Percentiles rank a stretch among this genome's conserved stretches.
These are phyloP conservation scores for Tangara arthus DNA, from an alignment of 2,797 vertebrate genomes.

Conservation along the genomic window DNA sequence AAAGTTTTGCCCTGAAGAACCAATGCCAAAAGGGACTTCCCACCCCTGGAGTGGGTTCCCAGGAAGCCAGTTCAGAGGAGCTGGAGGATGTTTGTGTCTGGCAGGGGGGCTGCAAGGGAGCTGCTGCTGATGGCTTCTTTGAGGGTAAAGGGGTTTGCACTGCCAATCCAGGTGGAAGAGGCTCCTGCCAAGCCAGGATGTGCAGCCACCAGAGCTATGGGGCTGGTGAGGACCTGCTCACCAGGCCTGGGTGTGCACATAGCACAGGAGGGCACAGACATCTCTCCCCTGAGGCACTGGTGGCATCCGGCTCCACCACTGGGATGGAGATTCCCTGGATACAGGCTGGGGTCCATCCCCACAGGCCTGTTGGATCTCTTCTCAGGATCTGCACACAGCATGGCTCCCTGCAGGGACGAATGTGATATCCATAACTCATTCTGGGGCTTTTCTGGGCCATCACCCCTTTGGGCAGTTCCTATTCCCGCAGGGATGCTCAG, in stretches of 20 bases:
- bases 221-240: neutral
- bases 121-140: neutral
- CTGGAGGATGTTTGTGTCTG: neutral
- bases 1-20: neutral
- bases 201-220: fast-evolving
- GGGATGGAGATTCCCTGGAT: neutral
- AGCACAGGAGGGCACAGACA: neutral
- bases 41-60: neutral
- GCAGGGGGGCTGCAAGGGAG: neutral
- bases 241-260: neutral
- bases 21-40: neutral
- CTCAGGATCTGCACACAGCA: neutral
- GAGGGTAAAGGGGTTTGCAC: neutral
- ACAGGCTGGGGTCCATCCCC: neutral
- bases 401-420: neutral
- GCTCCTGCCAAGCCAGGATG: neutral
- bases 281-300: fast-evolving
- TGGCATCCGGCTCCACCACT: neutral
- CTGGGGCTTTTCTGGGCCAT: neutral
- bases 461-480: neutral
- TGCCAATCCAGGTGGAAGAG: neutral
- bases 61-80: neutral
- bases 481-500: neutral
- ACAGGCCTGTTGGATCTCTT: neutral
- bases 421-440: neutral